phyloP scores from a whole-genome alignment of 2,888 invertebrate species.

The Rhynchonema sp. region DNA sequence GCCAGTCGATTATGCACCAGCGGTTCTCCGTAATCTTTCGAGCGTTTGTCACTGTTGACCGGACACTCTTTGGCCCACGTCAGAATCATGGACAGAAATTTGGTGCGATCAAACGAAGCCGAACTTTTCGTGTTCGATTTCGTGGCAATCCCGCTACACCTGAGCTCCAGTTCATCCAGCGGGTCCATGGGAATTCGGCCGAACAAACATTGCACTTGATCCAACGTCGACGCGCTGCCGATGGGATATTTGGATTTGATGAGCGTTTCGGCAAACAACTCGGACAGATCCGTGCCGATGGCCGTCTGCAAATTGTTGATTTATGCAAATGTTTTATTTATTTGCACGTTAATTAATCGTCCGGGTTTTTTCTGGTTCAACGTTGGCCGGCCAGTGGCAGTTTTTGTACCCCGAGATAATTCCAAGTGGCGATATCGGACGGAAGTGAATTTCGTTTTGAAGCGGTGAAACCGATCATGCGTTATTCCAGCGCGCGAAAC shows the following conservation, averaged over 20 bases:
- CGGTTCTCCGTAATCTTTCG: neutral
- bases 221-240: neutral
- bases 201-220: neutral
- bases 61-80: neutral
- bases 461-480: neutral
- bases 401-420: too few species aligned
- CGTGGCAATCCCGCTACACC: too few species aligned
- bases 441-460: too few species aligned
- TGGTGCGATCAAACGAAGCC: neutral
- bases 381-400: too few species aligned
- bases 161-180: too few species aligned
- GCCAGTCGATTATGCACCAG: neutral
- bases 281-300: constrained; percentile 6
- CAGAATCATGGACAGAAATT: neutral
- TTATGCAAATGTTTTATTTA: neutral
- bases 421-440: too few species aligned
- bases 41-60: neutral
- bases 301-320: neutral
- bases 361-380: too few species aligned
- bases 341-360: too few species aligned
- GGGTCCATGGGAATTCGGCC: too few species aligned
- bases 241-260: neutral
- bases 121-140: too few species aligned
- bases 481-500: too few species aligned
- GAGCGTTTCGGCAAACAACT: constrained; percentile 1